These are phyloP conservation scores for Zootoca vivipara DNA, from an alignment of 2,113 vertebrate species.

Conservation along the genomic window DNA sequence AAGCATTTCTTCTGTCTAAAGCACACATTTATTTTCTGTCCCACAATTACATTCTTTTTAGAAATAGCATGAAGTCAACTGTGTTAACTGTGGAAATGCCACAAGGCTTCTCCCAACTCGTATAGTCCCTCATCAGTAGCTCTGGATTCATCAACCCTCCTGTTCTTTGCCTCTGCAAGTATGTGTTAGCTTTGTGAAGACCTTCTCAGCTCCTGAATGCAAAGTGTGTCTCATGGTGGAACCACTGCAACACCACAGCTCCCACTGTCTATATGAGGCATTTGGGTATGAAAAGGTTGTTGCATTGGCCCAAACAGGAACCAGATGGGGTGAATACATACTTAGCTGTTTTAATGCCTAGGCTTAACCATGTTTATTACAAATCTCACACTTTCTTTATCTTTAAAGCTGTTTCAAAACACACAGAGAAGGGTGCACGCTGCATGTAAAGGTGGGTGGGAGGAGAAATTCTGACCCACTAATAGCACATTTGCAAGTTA, in stretches of 20 bases:
- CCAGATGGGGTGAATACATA: slow-evolving; percentile 38
- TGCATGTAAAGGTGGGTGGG: slow-evolving; percentile 55
- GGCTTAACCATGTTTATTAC: slow-evolving; percentile 10
- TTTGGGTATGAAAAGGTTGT: slow-evolving; percentile 22
- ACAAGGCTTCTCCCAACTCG: slow-evolving; percentile 26
- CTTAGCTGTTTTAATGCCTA: slow-evolving; percentile 29
- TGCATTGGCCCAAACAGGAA: slow-evolving; percentile 24
- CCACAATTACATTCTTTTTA: slow-evolving; percentile 42
- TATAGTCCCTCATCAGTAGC: slow-evolving; percentile 16
- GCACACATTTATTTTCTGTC: background rate
- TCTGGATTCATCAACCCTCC: background rate
- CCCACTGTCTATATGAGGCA: background rate
- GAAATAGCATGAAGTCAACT: slow-evolving; percentile 32
- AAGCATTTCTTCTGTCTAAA: background rate
- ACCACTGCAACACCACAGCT: slow-evolving; percentile 28
- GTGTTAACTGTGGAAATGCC: slow-evolving; percentile 19
- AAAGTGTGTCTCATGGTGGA: background rate
- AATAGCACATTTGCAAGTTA: slow-evolving; percentile 72
- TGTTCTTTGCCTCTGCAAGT: slow-evolving; percentile 20
- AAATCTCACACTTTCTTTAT: slow-evolving; percentile 44
- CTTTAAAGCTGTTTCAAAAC: slow-evolving; percentile 49
- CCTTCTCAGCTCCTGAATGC: slow-evolving; percentile 19
- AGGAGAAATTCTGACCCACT: slow-evolving; percentile 65
- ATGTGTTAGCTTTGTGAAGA: slow-evolving; percentile 23
- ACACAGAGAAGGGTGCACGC: slow-evolving; percentile 46